Conservation (phyloP, 2,113 vertebrate species). For the Myiozetetes cayanensis region DNA sequence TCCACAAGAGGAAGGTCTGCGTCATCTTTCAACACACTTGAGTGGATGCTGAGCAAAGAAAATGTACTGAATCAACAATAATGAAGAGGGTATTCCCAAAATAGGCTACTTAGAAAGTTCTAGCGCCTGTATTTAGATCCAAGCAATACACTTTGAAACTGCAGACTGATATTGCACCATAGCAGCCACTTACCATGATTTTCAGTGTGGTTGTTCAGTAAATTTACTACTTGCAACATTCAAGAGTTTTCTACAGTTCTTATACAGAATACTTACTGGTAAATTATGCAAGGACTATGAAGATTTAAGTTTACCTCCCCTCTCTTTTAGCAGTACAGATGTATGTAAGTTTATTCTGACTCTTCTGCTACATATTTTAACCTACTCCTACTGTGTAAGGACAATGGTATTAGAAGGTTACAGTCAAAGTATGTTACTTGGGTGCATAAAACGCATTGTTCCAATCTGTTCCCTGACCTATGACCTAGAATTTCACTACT, state of each 20-base stretch:
- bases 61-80: not conserved
- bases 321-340: not conserved
- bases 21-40: slow-evolving; percentile 84
- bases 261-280: not conserved
- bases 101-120: not conserved
- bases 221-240: not conserved
- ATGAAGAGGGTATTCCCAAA: not conserved
- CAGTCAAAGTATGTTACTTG: not conserved
- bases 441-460: not conserved
- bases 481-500: not conserved
- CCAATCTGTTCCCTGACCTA: not conserved
- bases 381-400: not conserved
- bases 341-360: not conserved
- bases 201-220: not conserved
- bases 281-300: not conserved
- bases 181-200: not conserved
- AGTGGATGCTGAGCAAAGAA: slow-evolving; percentile 71
- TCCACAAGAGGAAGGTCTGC: slow-evolving; percentile 72
- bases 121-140: not conserved
- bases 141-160: not conserved
- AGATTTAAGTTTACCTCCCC: not conserved
- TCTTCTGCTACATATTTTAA: not conserved
- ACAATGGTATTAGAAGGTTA: not conserved
- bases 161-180: not conserved
- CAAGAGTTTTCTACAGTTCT: not conserved